These are phyloP conservation scores for Lasaia peninsularis DNA, from an alignment of 1,140 invertebrate genomes.

Conservation along the genomic window DNA sequence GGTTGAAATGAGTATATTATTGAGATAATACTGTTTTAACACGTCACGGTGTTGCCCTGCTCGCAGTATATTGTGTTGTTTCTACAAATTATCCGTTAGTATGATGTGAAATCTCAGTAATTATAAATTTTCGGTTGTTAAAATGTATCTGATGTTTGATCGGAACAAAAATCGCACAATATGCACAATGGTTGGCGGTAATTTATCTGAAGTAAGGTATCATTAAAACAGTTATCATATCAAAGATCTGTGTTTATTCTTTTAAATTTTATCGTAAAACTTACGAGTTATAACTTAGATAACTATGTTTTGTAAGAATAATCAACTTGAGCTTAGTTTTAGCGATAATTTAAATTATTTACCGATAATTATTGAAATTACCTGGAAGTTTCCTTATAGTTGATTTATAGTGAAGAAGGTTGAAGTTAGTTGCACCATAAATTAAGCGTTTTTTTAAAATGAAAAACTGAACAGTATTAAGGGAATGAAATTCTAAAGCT, in stretches of 20 bases:
- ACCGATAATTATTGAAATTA: too few species aligned
- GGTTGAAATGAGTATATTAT: too few species aligned
- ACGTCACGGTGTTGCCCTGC: too few species aligned
- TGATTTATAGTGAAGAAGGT: too few species aligned
- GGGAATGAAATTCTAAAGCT: too few species aligned
- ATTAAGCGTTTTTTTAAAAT: too few species aligned
- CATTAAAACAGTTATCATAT: not conserved
- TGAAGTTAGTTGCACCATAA: too few species aligned
- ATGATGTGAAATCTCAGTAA: not conserved
- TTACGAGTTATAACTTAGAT: not conserved
- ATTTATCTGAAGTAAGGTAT: not conserved
- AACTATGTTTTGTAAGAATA: not conserved
- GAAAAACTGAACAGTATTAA: too few species aligned
- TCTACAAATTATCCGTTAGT: not conserved
- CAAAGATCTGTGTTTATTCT: not conserved
- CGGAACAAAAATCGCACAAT: not conserved
- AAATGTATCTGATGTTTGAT: not conserved
- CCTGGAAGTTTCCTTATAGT: too few species aligned
- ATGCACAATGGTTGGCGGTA: not conserved
- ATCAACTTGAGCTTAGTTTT: not conserved
- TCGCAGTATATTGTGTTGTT: not conserved
- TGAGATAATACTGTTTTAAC: too few species aligned
- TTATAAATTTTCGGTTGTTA: slow-evolving; percentile 6
- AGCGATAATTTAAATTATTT: too few species aligned
- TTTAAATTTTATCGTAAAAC: slow-evolving; percentile 1